Conservation (phyloP, 1,140 invertebrate species). For the Ericerus pela region DNA sequence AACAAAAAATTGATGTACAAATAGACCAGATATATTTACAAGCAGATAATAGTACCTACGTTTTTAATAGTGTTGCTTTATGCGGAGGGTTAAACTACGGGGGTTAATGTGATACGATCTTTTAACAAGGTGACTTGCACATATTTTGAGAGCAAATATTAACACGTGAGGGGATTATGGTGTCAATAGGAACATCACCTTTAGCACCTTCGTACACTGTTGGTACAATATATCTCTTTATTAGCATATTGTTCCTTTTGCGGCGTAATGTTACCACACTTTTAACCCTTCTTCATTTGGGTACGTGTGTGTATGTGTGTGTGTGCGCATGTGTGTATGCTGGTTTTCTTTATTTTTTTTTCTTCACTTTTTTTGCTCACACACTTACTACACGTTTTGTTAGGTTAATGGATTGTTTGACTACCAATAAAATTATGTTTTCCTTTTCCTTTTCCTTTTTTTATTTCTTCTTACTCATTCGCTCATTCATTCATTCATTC, state of each 20-base stretch:
- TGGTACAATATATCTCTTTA: background rate
- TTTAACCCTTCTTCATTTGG: too few species aligned
- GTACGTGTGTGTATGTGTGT: background rate
- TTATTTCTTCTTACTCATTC: too few species aligned
- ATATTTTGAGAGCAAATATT: slow-evolving; percentile 12
- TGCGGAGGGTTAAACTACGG: background rate
- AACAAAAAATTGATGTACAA: too few species aligned
- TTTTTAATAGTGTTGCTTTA: background rate
- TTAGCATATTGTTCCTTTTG: slow-evolving; percentile 2
- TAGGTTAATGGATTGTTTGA: too few species aligned
- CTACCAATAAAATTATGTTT: too few species aligned
- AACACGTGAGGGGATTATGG: slow-evolving; percentile 3
- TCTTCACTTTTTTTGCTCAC: background rate
- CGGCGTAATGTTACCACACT: too few species aligned
- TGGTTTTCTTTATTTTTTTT: background rate
- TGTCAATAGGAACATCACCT: slow-evolving; percentile 7
- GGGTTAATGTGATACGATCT: slow-evolving; percentile 10
- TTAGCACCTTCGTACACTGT: too few species aligned
- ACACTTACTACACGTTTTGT: too few species aligned
- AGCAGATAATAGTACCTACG: too few species aligned
- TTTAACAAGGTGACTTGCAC: slow-evolving; percentile 9
- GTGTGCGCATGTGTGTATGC: background rate
- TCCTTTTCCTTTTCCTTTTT: too few species aligned
- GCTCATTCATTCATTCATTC: too few species aligned
- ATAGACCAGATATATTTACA: too few species aligned